Base-by-base conservation (phyloP, 1,140 invertebrate genomes). In the Plectrocnemia conspersa region DNA sequence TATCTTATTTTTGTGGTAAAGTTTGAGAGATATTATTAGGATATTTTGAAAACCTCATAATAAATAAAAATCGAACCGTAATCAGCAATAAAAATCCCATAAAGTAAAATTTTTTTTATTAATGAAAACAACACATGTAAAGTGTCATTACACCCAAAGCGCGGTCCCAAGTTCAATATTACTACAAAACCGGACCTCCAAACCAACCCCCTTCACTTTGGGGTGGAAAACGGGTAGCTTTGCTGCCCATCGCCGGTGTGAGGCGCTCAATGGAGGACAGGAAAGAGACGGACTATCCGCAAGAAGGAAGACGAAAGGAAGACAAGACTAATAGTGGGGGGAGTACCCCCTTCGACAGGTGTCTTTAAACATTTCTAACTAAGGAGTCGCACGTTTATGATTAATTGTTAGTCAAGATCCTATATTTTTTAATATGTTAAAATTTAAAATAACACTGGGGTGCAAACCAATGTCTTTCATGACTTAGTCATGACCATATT, bases 151-250 rank as follows among this genome's bases (percentile, higher is more conserved):
- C 33, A 33, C 47, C 47, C 47, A 18, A 22, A 50, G 23, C 33
- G 32, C 21, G 33, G 47, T 50, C 25, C 47, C 47, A 50, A 50
- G 47, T 50, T 50, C 47, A 50, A 50, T 50, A 50, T 50, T 50
- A 50, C 47, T 50, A 50, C 22, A 22, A 27, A 23, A n/a, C 44
- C 10, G 44, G 24, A 19, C 13, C 15, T 27, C 25, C 13, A 44
- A 25, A 2, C 25, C 23, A 15, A 11, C n/a, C 2, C 44, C 25
- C 13, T 22, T 15, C 27, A 7, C 7, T n/a, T n/a, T 22, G 13
- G 46, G 24, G 2, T 29, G 42, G 42, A 25, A 40, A 2, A 18
- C 16, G 15, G 33, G 47, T 50, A 24, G 47, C 33, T 38, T 50
- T 35, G 33, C 47, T 50, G 16, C 22, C 27, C 9, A 10, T 25